Base-by-base conservation (phyloP, 2,888 invertebrate genomes). In the Linnaemya tessellans region DNA sequence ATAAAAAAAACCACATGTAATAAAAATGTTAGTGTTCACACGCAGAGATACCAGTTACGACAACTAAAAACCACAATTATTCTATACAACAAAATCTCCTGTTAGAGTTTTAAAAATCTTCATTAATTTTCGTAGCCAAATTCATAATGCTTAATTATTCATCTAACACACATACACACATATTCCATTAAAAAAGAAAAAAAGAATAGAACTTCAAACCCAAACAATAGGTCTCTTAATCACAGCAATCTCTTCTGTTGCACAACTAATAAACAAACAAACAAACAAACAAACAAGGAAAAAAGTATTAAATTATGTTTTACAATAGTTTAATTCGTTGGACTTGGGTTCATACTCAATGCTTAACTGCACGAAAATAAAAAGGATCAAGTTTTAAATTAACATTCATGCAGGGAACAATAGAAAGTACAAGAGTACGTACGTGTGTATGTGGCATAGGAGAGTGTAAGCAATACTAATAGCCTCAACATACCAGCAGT, bases 351-450 rank as follows among this genome's bases (percentile, higher is more conserved):
- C 41, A 20, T 68, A 58, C 70, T 75, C 58, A 77, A 38, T 79
- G 71, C 60, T 54, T 49, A 46, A 56, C 49, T 18, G 62, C 75
- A 54, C 38, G 41, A 58, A 78, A 41, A 64, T 46, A 65, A 80
- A 84, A 80, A 84, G 70, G 75, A 75, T 71, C 67, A 80, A 84
- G 71, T 84, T 84, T 84, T 77, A 78, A 84, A 78, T 80, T 80
- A 80, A 77, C 77, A 84, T 84, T 84, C 84, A 80, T 73, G 41
- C 64, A 60, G 80, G 62, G 54, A 60, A 51, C 49, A 67, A 30
- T 38, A 51, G 67, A 60, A 71, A 60, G 80, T 73, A 38, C 10
- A n/a, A 30, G 60, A 5, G 11, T 62, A 25, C 38, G 30, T 2
- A 30, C 30, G 30, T n/a, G n/a, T n/a, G n/a, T n/a, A 30, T 30